phyloP scores from a whole-genome alignment of 2,113 vertebrate species.

The human (Homo sapiens) region DNA sequence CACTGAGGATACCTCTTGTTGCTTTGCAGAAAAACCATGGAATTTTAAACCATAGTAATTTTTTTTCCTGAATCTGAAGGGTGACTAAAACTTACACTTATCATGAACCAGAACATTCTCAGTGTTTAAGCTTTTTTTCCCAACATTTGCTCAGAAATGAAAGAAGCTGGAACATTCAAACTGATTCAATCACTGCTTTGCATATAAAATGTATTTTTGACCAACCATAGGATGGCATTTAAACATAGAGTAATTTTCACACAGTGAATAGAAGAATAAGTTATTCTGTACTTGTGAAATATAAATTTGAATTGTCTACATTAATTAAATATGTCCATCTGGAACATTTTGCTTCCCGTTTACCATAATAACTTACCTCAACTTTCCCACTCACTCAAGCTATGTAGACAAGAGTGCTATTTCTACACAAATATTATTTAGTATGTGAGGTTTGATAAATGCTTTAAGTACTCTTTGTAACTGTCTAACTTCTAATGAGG shows the following conservation, averaged over 20 bases:
- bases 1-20: neutral
- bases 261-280: neutral
- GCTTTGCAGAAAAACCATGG: neutral
- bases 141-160: neutral
- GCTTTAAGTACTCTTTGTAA: neutral
- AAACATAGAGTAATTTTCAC: neutral
- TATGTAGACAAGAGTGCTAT: neutral
- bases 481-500: neutral
- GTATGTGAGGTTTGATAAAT: neutral
- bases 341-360: neutral
- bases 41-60: neutral
- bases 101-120: neutral
- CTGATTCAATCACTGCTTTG: neutral
- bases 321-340: neutral
- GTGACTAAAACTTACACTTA: neutral
- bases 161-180: neutral
- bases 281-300: neutral
- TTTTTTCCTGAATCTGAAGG: neutral
- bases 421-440: neutral
- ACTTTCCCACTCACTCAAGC: neutral
- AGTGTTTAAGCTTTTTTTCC: neutral
- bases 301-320: neutral
- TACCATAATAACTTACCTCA: neutral
- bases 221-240: neutral
- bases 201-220: neutral